Evolutionary conservation across 2,113 vertebrate genomes (phyloP).

Genomic region (Zapornia atra): DNA sequence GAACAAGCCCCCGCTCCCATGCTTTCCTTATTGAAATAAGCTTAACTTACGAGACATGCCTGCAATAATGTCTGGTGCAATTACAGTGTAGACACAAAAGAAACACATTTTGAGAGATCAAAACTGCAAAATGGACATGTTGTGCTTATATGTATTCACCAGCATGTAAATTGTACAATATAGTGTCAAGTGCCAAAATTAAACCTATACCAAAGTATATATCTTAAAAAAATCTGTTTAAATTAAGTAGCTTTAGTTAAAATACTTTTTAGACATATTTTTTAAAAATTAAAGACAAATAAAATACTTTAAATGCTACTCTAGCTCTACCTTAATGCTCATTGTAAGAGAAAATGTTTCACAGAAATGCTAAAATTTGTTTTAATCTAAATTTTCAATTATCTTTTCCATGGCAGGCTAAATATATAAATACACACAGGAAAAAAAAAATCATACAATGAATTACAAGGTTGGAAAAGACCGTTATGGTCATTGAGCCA

Average conservation of each 20-base stretch:
- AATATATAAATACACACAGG: no score
- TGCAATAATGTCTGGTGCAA: background rate
- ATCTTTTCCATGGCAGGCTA: background rate
- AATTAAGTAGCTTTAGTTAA: background rate
- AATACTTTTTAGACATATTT: background rate
- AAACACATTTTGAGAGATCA: background rate
- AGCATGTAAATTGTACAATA: background rate
- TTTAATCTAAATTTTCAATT: background rate
- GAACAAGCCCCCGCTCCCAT: accelerated
- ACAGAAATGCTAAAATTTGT: background rate
- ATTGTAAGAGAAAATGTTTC: background rate
- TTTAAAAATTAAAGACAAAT: background rate
- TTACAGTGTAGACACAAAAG: background rate
- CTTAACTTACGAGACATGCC: background rate
- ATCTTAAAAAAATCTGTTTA: background rate
- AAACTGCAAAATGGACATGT: background rate
- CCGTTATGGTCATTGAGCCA: no score
- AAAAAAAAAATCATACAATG: no score
- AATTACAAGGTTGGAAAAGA: no score
- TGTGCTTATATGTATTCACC: background rate
- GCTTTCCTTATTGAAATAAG: background rate
- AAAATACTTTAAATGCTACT: background rate
- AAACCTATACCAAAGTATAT: background rate
- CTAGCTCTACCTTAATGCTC: background rate
- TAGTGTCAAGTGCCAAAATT: background rate